Evolutionary conservation across 2,888 invertebrate species (phyloP), one percentile per base, ranked within the genome.

Genomic region (Pandemis heparana): DNA sequence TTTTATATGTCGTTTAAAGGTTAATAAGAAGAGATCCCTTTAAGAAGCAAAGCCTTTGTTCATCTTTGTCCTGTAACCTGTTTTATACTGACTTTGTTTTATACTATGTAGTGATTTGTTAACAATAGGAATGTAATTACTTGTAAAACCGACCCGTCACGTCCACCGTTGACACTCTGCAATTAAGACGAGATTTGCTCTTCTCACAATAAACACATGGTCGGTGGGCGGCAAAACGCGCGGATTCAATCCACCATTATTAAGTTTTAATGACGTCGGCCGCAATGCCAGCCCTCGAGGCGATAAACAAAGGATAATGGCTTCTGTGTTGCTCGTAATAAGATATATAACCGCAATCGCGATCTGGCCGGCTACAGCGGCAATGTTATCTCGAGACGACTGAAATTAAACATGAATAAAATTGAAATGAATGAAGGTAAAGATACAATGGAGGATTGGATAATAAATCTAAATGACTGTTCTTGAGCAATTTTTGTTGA

Each of bases 241-340:
- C 83, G 80, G 83, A 88, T 89, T 87, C 83, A 88, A 89, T 87
- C 87, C 86, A 76, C 85, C 87, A 89, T 92, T 92, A 91, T 91
- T 89, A 91, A 91, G 88, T 91, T 92, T 92, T 92, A 92, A 92
- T 91, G 92, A 91, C 88, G 88, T 83, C 83, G 80, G 78, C 86
- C 87, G 87, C 88, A 87, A 88, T 85, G 83, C 82, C 80, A 80
- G 77, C 79, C 82, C 85, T 77, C 76, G 77, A 76, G 85, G 89
- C 85, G 79, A 88, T 89, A 88, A 90, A 90, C 89, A 90, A 91
- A 87, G 89, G 84, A 91, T 89, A 92, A 91, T 88, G 84, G 87
- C 77, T 82, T 82, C 83, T 91, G 83, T 85, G 87, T 85, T 85
- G 78, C 82, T 81, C 71, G 87, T 85, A 86, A 88, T 90, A 90